Percentiles rank a stretch among this genome's conserved stretches.
Conservation (phyloP, 2,113 vertebrate genomes). For the Tragelaphus imberbis region DNA sequence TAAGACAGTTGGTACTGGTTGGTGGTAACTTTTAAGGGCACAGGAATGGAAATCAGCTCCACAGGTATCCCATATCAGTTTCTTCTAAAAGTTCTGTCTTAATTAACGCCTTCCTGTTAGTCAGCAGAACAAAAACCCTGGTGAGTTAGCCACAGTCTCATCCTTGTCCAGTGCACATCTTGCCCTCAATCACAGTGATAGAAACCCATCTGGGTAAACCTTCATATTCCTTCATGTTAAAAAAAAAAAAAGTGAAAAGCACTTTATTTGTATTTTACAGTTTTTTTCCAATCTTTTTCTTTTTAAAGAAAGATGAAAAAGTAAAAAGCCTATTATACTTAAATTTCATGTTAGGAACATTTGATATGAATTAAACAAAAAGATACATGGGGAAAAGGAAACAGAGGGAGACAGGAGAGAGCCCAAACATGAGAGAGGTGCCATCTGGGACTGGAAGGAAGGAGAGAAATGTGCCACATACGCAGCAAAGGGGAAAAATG, state of each 20-base stretch:
- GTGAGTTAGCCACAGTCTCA: background rate
- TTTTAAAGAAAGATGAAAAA: background rate
- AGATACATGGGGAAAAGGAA: background rate
- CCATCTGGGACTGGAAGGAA: background rate
- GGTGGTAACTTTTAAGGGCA: background rate
- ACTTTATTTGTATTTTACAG: background rate
- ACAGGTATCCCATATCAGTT: background rate
- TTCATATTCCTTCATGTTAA: background rate
- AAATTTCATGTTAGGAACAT: background rate
- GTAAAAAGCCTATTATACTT: background rate
- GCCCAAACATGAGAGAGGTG: background rate
- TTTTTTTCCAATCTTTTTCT: background rate
- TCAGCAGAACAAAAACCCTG: background rate
- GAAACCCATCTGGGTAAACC: background rate
- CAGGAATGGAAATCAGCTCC: background rate
- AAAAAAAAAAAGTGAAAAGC: background rate
- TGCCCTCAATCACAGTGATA: background rate
- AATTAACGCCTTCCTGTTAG: background rate
- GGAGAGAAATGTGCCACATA: background rate
- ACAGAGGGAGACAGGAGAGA: background rate
- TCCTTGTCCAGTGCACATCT: background rate
- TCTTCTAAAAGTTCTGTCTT: background rate
- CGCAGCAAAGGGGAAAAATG: fast-evolving
- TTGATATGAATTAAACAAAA: background rate
- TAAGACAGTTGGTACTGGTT: background rate